Conservation (phyloP, 2,797 vertebrate genomes). For the Florisuga fusca region DNA sequence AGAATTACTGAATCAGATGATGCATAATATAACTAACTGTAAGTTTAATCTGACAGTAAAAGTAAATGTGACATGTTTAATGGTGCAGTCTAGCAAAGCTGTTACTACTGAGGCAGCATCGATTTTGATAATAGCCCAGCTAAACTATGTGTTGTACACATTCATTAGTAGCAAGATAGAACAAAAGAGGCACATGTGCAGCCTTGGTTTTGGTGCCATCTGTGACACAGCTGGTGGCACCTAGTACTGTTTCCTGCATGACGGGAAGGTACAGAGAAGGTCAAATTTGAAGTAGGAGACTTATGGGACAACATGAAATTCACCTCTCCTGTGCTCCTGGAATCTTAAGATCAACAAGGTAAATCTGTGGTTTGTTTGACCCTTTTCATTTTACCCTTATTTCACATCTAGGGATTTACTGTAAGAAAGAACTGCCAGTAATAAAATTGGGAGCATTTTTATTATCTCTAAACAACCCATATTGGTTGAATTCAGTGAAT, state of each 20-base stretch:
- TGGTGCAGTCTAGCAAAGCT: neutral
- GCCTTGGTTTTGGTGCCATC: neutral
- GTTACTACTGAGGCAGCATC: neutral
- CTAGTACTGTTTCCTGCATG: neutral
- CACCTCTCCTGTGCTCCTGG: neutral
- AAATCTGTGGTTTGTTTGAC: neutral
- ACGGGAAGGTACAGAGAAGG: neutral
- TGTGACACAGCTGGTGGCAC: neutral
- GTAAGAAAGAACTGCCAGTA: neutral
- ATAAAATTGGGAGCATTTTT: neutral
- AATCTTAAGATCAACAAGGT: neutral
- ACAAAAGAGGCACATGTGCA: neutral
- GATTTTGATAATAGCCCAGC: neutral
- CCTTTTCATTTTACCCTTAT: neutral
- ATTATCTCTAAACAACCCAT: neutral
- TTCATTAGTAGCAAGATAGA: neutral
- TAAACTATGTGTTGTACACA: neutral
- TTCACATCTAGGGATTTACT: neutral
- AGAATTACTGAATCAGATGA: slow-evolving; percentile 5
- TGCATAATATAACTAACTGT: neutral
- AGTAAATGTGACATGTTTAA: neutral
- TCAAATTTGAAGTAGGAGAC: neutral
- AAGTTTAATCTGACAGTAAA: neutral
- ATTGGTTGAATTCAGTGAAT: neutral
- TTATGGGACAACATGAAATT: neutral